These are phyloP conservation scores for Cassiopea andromeda DNA, from an alignment of 30 jellyfish, hydroid and myxozoan genomes.

Conservation along the genomic window DNA sequence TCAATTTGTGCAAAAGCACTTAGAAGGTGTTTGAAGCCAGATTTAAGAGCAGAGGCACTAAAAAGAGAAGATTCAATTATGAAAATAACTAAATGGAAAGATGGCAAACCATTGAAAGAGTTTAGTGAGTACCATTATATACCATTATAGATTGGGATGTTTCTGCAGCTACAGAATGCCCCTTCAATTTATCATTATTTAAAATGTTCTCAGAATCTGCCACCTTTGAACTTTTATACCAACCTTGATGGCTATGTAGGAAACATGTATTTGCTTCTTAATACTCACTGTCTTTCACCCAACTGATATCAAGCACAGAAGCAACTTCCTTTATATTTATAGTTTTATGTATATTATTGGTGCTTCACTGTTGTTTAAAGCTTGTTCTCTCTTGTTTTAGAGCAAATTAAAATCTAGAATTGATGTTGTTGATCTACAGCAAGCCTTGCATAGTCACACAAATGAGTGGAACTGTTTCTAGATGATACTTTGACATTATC, in stretches of 20 bases:
- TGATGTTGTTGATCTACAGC: background rate
- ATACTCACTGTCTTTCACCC: too few relatives aligned
- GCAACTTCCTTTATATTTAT: too few relatives aligned
- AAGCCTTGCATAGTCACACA: background rate
- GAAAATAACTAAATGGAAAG: slow-evolving; percentile 90
- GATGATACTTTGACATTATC: too few relatives aligned
- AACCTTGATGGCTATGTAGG: too few relatives aligned
- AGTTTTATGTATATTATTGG: background rate
- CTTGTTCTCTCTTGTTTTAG: background rate
- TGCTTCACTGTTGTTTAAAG: background rate
- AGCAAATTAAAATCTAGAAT: slow-evolving; percentile 10
- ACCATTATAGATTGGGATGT: too few relatives aligned
- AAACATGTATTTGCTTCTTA: too few relatives aligned
- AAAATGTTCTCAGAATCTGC: too few relatives aligned
- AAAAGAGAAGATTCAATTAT: slow-evolving; percentile 71
- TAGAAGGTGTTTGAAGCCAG: slow-evolving; percentile 93
- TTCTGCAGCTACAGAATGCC: too few relatives aligned
- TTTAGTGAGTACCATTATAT: slow-evolving; percentile 34
- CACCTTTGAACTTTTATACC: too few relatives aligned
- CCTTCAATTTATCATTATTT: too few relatives aligned
- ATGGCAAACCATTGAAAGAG: slow-evolving; percentile 93
- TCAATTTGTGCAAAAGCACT: slow-evolving; percentile 89
- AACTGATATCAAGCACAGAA: too few relatives aligned
- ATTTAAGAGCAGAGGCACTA: slow-evolving; percentile 81
- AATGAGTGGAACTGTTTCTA: background rate